Conservation (phyloP, 2,113 vertebrate genomes). For the Austrofundulus limnaeus region DNA sequence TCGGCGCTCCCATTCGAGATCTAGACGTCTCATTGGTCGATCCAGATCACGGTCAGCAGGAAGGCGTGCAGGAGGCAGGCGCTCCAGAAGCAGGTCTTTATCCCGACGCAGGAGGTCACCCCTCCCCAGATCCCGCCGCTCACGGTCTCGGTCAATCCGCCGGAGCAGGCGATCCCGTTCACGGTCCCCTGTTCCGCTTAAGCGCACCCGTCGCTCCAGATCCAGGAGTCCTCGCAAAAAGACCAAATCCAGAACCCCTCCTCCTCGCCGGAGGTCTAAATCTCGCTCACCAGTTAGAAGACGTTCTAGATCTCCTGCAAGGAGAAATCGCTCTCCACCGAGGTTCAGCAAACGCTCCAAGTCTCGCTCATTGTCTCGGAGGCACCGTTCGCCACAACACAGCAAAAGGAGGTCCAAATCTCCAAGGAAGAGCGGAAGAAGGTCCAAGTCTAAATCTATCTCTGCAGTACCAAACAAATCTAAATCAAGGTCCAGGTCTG, state of each 20-base stretch:
- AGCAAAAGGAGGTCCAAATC: constrained; percentile 71
- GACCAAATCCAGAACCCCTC: constrained; percentile 71
- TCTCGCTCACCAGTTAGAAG: constrained; percentile 68
- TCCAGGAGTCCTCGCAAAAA: constrained; percentile 69
- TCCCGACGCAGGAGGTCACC: constrained; percentile 72
- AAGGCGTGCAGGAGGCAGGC: constrained; percentile 64
- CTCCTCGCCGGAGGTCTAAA: constrained; percentile 56
- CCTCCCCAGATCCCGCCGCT: constrained; percentile 66
- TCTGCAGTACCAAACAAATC: constrained; percentile 48
- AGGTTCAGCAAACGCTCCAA: constrained; percentile 61
- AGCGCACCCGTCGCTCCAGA: constrained; percentile 70
- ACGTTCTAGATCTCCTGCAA: constrained; percentile 69
- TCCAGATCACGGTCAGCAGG: constrained; percentile 69
- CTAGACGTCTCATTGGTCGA: constrained; percentile 66
- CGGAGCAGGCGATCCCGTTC: constrained; percentile 74
- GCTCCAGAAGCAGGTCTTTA: constrained; percentile 72
- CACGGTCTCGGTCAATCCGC: constrained; percentile 70
- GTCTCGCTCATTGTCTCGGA: constrained; percentile 65
- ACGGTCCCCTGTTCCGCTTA: constrained; percentile 69
- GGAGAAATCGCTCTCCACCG: constrained; percentile 64
- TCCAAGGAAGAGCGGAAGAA: constrained; percentile 53
- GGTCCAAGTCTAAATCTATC: constrained; percentile 74
- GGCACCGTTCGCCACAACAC: constrained; percentile 47
- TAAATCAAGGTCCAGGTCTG: constrained; percentile 69
- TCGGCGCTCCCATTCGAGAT: constrained; percentile 70